A percentile compares a stretch with the other conserved stretches of the same genome.
Conservation (phyloP, 2,888 invertebrate species). For the Rhaphigaster nebulosa region DNA sequence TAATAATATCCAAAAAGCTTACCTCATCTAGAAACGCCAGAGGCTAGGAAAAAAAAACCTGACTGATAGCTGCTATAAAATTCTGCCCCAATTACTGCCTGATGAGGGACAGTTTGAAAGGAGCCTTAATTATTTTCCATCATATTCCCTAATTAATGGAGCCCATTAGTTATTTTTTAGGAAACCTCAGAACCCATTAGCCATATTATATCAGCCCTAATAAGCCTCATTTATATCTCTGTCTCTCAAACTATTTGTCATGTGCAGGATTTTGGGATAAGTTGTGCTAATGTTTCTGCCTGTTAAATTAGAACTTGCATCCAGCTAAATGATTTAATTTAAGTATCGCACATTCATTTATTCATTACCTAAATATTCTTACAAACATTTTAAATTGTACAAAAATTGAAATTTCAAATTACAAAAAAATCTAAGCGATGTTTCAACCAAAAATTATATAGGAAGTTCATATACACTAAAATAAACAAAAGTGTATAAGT, state of each 20-base stretch:
- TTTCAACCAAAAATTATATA: too few species aligned
- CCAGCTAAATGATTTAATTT: background rate
- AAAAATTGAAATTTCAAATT: too few species aligned
- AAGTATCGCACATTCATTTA: background rate
- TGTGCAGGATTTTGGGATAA: background rate
- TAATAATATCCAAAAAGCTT: constrained; percentile 4
- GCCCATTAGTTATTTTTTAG: constrained; percentile 16
- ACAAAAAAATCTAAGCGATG: too few species aligned
- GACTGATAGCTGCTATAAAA: constrained; percentile 45
- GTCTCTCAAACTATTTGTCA: background rate
- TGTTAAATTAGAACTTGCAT: background rate
- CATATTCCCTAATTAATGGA: background rate
- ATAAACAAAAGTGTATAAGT: too few species aligned
- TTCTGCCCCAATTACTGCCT: constrained; percentile 35
- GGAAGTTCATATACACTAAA: too few species aligned
- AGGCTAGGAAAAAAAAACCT: background rate
- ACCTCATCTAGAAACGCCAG: background rate
- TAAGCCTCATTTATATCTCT: constrained; percentile 1
- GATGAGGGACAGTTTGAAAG: constrained; percentile 36
- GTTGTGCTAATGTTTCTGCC: background rate
- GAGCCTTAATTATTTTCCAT: constrained; percentile 38
- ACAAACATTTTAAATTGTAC: too few species aligned
- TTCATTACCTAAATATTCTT: too few species aligned
- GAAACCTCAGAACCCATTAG: constrained; percentile 24
- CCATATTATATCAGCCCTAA: constrained; percentile 23